Evolutionary conservation across 2,113 vertebrate genomes (phyloP).

Genomic region (Clinocottus analis): DNA sequence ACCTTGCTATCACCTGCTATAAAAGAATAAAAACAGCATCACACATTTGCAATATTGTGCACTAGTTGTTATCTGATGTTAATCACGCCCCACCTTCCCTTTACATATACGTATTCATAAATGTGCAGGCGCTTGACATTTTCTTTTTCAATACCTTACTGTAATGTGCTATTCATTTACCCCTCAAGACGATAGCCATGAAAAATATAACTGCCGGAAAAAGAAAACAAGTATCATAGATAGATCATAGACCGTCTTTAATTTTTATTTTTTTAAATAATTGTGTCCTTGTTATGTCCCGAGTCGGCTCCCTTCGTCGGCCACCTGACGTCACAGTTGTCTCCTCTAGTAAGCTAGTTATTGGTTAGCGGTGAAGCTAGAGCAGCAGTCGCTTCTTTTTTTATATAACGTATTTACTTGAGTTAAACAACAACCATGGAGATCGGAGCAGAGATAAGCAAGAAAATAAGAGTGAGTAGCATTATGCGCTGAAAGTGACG

Average conservation of each 20-base stretch:
- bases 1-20: neutral
- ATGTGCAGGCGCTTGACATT: neutral
- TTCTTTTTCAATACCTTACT: neutral
- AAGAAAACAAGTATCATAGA: neutral
- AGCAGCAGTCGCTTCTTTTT: neutral
- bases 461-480: conserved; percentile 83
- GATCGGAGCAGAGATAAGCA: conserved; percentile 86
- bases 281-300: conserved; percentile 8
- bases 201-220: too few relatives aligned
- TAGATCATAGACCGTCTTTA: neutral
- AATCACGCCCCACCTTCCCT: neutral
- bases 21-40: neutral
- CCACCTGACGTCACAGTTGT: conserved; percentile 51
- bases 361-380: neutral
- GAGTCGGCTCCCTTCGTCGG: neutral
- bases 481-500: rapidly evolving
- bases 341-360: neutral
- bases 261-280: too few relatives aligned
- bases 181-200: neutral
- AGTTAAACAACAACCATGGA: conserved; percentile 72
- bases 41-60: neutral
- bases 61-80: neutral
- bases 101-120: neutral
- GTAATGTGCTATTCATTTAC: neutral
- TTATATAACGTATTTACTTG: neutral